Conservation (phyloP, 2,113 vertebrate genomes). For the Aphelocoma coerulescens region DNA sequence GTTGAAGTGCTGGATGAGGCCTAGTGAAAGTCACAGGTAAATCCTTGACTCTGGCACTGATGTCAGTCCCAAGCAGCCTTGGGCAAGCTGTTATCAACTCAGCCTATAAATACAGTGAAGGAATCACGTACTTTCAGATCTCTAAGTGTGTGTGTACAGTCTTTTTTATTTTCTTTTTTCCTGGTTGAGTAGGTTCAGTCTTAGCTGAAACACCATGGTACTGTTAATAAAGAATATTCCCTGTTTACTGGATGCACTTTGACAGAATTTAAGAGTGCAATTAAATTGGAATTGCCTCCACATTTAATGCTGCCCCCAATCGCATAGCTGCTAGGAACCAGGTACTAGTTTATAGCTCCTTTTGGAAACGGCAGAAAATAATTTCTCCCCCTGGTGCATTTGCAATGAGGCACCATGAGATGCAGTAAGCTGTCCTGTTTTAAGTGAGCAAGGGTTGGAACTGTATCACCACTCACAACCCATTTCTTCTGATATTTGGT, state of each 20-base stretch:
- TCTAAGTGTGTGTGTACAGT: neutral
- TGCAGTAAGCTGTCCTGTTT: neutral
- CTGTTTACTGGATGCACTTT: neutral
- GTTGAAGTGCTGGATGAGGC: neutral
- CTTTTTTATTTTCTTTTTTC: neutral
- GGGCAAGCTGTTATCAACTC: neutral
- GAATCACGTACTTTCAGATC: neutral
- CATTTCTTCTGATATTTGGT: neutral
- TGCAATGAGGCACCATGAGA: neutral
- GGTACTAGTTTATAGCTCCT: neutral
- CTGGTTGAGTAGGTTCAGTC: neutral
- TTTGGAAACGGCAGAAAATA: neutral
- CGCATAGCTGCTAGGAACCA: neutral
- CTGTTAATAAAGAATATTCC: conserved; percentile 22
- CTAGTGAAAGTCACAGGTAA: neutral
- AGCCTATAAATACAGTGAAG: neutral
- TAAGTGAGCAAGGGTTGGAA: neutral
- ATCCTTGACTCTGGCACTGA: neutral
- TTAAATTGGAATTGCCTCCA: conserved; percentile 24
- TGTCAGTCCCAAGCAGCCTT: neutral
- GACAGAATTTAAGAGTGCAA: conserved; percentile 27
- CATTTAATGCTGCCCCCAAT: neutral
- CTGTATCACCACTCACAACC: neutral
- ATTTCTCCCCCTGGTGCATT: neutral
- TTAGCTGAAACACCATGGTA: neutral